Base-by-base conservation (phyloP, 2,797 vertebrate species). In the Taenioides sp. region DNA sequence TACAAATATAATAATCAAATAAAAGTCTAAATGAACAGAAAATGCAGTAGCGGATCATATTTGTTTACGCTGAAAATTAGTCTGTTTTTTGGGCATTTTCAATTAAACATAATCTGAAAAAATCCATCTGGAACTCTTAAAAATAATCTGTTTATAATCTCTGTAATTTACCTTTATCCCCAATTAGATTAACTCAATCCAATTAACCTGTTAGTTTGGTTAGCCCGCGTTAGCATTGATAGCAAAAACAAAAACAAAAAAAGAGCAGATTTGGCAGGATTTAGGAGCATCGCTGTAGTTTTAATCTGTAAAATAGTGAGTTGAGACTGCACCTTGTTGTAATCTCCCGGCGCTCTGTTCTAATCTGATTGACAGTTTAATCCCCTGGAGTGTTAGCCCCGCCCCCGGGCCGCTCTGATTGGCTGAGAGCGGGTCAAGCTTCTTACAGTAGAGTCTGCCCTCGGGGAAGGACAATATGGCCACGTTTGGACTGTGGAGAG, bases 381-480 rank as follows among this genome's bases (percentile, higher is more conserved):
- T 93, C 92, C 91, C 81, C 83, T 72, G 80, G 78, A 79, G 65
- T 84, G 74, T 64, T 71, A 7, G 11, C 2, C 50, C 73, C 78
- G 62, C 49, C 22, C 47, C 65, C 49, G 4, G 76, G 79, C 73
- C 72, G 50, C 81, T 80, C 80, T 78, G 57, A 59, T 67, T 69
- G 67, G n/a, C 65, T 23, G 78, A 69, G 75, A 77, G 80, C 77
- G 78, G 71, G 78, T 90, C 91, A 86, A 90, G 92, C 92, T 92
- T 92, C 86, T 89, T 74, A 87, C 88, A 87, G 91, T 90, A 87
- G 93, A 95, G 93, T 95, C 93, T 94, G 92, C 91, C 94, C 93
- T 84, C 73, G 76, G 92, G 94, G 93, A 85, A 85, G 83, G 86
- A 84, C 94, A 95, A 93, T 94, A 94, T 94, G 93, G 79, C 80